Conservation (phyloP, 2,888 invertebrate species). For the Thelaira solivaga region DNA sequence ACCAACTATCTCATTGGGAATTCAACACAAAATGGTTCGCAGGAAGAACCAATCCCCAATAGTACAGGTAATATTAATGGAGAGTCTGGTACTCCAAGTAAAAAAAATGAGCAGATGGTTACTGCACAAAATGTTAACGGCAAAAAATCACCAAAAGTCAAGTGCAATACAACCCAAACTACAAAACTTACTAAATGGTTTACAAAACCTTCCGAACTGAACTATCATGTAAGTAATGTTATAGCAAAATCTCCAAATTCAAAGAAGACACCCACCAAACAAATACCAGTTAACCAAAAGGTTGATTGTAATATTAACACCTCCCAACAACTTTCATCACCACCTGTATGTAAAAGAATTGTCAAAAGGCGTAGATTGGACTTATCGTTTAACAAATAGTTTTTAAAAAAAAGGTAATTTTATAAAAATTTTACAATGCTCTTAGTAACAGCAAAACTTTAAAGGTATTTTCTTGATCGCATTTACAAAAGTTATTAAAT, state of each 20-base stretch:
- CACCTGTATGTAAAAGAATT: constrained; percentile 41
- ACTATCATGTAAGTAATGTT: not conserved
- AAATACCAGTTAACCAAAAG: constrained; percentile 2
- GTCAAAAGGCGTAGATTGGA: constrained; percentile 64
- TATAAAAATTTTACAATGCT: too few species aligned
- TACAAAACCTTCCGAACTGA: constrained; percentile 61
- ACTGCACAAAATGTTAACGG: constrained; percentile 44
- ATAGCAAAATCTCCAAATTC: constrained; percentile 8
- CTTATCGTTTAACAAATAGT: constrained; percentile 62
- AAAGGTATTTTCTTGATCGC: too few species aligned
- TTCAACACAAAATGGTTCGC: constrained; percentile 59
- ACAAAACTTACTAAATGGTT: constrained; percentile 75
- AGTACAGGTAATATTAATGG: constrained; percentile 1
- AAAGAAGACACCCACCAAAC: constrained; percentile 38
- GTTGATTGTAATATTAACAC: not conserved
- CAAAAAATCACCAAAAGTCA: constrained; percentile 74
- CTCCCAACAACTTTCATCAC: not conserved
- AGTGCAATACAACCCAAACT: constrained; percentile 67
- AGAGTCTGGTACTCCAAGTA: constrained; percentile 63
- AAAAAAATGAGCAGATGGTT: constrained; percentile 31
- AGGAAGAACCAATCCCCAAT: constrained; percentile 35
- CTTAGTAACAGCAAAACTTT: too few species aligned
- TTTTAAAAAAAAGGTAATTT: not conserved
- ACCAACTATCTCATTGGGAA: constrained; percentile 73
- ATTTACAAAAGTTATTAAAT: too few species aligned